Percentiles rank a stretch among this genome's conserved stretches.
Conservation (phyloP, 2,888 invertebrate genomes). For the Tigriopus californicus region DNA sequence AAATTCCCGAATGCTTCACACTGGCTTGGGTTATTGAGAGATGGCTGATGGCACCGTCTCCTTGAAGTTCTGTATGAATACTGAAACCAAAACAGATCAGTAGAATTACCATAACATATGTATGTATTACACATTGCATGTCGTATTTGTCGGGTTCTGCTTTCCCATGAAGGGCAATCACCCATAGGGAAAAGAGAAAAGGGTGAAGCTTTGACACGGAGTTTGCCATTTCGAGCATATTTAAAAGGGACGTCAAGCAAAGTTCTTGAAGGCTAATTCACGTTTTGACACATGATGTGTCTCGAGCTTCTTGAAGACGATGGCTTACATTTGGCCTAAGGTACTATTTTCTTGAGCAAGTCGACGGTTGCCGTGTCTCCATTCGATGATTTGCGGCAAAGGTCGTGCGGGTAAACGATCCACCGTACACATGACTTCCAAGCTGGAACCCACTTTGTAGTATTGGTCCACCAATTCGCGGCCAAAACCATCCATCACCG, state of each 20-base stretch:
- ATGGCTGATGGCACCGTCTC: background rate
- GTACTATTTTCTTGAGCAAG: background rate
- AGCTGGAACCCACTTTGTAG: conserved; percentile 13
- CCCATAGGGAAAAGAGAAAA: too few species aligned
- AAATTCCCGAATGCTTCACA: conserved; percentile 1
- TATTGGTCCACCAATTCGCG: background rate
- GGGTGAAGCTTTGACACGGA: too few species aligned
- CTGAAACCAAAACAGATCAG: background rate
- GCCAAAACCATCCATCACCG: conserved; percentile 11
- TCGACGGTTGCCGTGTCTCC: background rate
- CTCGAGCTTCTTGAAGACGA: too few species aligned
- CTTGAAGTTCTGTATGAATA: background rate
- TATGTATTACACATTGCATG: too few species aligned
- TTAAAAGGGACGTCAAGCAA: too few species aligned
- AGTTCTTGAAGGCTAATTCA: too few species aligned
- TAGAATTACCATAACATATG: too few species aligned
- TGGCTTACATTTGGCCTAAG: background rate
- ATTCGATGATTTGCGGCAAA: conserved; percentile 1
- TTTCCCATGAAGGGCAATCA: too few species aligned
- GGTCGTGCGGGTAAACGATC: conserved; percentile 3
- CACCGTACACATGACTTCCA: conserved; percentile 9
- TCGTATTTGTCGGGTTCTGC: too few species aligned
- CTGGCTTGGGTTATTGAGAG: background rate
- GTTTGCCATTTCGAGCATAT: too few species aligned
- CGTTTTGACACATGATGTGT: too few species aligned